Conservation (phyloP, 1,140 invertebrate genomes). For the Condylostylus longicornis region DNA sequence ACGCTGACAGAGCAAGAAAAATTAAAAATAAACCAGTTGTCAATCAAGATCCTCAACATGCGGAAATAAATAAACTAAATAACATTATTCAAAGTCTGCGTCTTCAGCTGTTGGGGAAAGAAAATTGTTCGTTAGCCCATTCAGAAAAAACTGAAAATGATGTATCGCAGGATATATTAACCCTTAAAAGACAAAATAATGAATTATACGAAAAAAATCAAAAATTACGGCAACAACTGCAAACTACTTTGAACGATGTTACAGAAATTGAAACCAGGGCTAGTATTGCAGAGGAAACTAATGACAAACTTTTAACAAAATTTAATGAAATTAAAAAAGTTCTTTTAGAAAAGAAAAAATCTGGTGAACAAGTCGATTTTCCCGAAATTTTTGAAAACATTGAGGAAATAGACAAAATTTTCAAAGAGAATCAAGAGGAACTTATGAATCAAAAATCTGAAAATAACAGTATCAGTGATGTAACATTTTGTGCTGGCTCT, state of each 20-base stretch:
- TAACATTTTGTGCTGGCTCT: too few relatives aligned
- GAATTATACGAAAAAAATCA: slow-evolving; percentile 31
- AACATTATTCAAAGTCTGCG: slow-evolving; percentile 48
- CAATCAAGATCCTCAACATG: slow-evolving; percentile 66
- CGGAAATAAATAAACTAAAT: slow-evolving; percentile 51
- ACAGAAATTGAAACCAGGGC: slow-evolving; percentile 42
- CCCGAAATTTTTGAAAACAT: too few relatives aligned
- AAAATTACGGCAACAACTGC: slow-evolving; percentile 36
- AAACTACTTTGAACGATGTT: slow-evolving; percentile 42
- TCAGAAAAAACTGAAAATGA: slow-evolving; percentile 32
- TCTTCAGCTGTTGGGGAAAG: slow-evolving; percentile 40
- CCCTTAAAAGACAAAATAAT: too few relatives aligned
- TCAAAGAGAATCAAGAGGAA: too few relatives aligned
- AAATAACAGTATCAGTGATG: too few relatives aligned
- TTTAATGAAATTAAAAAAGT: slow-evolving; percentile 39
- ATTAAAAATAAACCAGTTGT: slow-evolving; percentile 89
- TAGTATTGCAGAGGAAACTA: slow-evolving; percentile 43
- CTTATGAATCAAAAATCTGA: too few relatives aligned
- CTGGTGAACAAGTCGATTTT: too few relatives aligned
- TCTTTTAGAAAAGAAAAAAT: neutral
- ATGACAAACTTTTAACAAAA: slow-evolving; percentile 48
- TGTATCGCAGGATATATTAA: too few relatives aligned
- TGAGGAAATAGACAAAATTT: too few relatives aligned
- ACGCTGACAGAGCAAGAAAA: slow-evolving; percentile 75
- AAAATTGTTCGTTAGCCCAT: too few relatives aligned